Base-by-base conservation (phyloP, 2,888 invertebrate species). In the Schizotus pectinicornis region DNA sequence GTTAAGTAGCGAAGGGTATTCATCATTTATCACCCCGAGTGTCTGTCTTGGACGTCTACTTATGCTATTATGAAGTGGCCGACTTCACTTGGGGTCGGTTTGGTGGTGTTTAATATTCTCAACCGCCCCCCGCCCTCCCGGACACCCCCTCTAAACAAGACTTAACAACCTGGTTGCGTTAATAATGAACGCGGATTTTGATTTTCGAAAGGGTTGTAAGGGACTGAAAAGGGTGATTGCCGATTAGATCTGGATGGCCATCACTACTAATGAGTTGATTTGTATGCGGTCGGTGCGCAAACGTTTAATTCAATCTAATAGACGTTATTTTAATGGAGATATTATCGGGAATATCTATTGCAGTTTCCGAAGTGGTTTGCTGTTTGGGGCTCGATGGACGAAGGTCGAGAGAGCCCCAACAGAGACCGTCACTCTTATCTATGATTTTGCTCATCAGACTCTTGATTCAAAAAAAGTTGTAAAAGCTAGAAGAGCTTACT, bases 1-100 rank as follows among this genome's bases (percentile, higher is more conserved):
- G n/a, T n/a, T n/a, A n/a, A 52, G 37, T 41, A 39, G 12, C 34
- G 31, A 42, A 36, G 48, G 43, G 36, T 52, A 67, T 70, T 60
- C 68, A 68, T 71, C 73, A 72, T 73, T 72, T 72, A 73, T 73
- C 71, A 73, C 67, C 58, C 61, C 62, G 63, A 62, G 63, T 62
- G 70, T 68, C 73, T 73, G 73, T 63, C 65, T 63, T 57, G 62
- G 73, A 73, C 73, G 71, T 72, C 68, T 72, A 70, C 73, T 73
- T 72, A 73, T 71, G 65, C 68, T 69, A 68, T 73, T 72, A 73
- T 73, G 72, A 73, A 73, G 73, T 69, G 60, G 65, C 65, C 61
- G 61, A 63, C 67, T 65, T 61, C 64, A 62, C 65, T 66, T 57
- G 63, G 67, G 67, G 68, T 62, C 64, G 53, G 62, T 48, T 55